Evolutionary conservation across 2,113 vertebrate genomes (phyloP), one percentile per base, ranked within the genome.

Genomic region (Saccopteryx bilineata): DNA sequence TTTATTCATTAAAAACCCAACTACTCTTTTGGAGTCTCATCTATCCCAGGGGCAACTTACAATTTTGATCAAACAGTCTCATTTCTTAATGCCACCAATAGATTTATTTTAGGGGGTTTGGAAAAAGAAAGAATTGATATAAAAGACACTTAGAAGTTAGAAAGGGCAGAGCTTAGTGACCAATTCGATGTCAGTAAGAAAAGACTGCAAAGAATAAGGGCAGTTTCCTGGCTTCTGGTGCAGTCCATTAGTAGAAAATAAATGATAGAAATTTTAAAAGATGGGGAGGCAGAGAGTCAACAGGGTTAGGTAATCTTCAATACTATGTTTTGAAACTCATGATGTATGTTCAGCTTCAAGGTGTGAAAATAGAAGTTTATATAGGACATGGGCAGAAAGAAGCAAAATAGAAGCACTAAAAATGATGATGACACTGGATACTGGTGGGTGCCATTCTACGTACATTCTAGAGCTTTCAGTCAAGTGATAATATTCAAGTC

Each of bases 321-420:
- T 39, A 54, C 74, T 13, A 68, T 28, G 39, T 96, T 74, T 86
- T 9, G 85, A 65, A 93, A 78, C 26, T 71, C 69, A 82, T 87
- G 2, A 50, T 26, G 1, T 48, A 60, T 68, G 9, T 50, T 80
- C 50, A 87, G 10, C 18, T 79, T 89, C 24, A 92, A 74, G 66
- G 21, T 31, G 33, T n/a, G 12, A 65, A 79, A 72, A 24, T 65
- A 85, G 14, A 85, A 60, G 68, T 68, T 80, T 13, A n/a, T 23
- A 52, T 7, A 68, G 11, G 56, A 21, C 10, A 28, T 13, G 11
- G 5, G 2, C 10, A 46, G 15, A 92, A 92, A 74, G 31, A 6
- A 89, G 74, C 6, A 85, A 78, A 66, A 46, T 17, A 4, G 2
- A 71, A 5, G 23, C 14, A 58, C 8, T 26, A 17, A 65, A 28